phyloP scores from a whole-genome alignment of 2,113 vertebrate species.

The Baryphthengus martii region DNA sequence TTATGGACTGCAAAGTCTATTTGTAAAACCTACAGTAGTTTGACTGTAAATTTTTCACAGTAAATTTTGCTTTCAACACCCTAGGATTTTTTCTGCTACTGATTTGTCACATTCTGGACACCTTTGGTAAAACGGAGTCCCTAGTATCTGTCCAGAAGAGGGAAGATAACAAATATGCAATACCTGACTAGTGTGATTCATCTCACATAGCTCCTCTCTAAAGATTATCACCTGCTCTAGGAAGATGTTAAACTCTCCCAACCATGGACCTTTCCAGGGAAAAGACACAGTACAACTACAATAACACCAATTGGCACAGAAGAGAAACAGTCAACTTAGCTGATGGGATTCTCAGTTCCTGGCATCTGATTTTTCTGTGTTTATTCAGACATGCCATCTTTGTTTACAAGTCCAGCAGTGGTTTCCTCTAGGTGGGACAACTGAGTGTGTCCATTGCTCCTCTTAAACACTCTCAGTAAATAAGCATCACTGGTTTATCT shows the following conservation, averaged over 20 bases:
- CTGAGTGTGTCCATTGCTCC: background rate
- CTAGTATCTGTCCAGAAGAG: background rate
- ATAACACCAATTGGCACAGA: background rate
- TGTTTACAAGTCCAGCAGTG: background rate
- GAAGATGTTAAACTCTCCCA: background rate
- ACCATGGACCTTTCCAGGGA: background rate
- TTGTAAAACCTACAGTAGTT: background rate
- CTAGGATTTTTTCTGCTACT: background rate
- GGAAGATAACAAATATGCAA: background rate
- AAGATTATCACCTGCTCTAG: background rate
- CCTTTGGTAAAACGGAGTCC: background rate
- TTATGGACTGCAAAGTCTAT: slow-evolving; percentile 30
- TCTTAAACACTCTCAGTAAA: background rate
- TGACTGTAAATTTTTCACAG: background rate
- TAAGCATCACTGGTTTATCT: background rate
- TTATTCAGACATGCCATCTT: background rate
- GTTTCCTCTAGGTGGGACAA: background rate
- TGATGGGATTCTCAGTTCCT: background rate
- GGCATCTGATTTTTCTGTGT: background rate
- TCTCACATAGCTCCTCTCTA: background rate
- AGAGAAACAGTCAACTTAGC: background rate
- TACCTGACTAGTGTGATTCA: background rate
- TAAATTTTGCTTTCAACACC: background rate
- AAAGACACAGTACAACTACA: background rate
- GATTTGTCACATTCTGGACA: background rate